Evolutionary conservation across 2,113 vertebrate genomes (phyloP).

Genomic region (Oncorhynchus mykiss): DNA sequence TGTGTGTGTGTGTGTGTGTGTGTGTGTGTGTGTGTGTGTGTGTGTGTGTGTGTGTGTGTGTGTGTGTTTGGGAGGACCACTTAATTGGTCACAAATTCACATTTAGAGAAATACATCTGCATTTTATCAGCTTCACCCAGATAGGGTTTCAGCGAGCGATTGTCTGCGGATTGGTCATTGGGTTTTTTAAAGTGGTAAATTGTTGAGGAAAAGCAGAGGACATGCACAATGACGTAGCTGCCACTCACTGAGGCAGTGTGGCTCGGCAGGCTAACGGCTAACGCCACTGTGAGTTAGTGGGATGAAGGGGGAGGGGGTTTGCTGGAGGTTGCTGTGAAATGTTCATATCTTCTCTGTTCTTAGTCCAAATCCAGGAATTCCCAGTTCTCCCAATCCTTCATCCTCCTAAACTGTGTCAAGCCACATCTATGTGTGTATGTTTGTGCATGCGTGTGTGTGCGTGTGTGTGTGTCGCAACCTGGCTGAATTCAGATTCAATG

Average conservation of each 20-base stretch:
- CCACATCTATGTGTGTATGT: slow-evolving; percentile 60
- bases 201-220: slow-evolving; percentile 91
- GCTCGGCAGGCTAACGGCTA: slow-evolving; percentile 59
- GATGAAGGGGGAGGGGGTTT: slow-evolving; percentile 5
- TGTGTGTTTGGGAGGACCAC: slow-evolving; percentile 57
- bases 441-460: slow-evolving; percentile 6
- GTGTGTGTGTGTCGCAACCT: not conserved
- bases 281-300: slow-evolving; percentile 69
- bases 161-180: slow-evolving; percentile 95
- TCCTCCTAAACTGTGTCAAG: not conserved
- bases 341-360: not conserved
- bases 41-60: too few relatives aligned
- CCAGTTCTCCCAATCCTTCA: not conserved
- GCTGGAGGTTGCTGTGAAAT: not conserved
- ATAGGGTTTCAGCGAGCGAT: slow-evolving; percentile 96
- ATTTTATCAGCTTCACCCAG: slow-evolving; percentile 97
- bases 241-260: slow-evolving; percentile 45
- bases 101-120: slow-evolving; percentile 94
- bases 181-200: slow-evolving; percentile 92
- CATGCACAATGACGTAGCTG: slow-evolving; percentile 63
- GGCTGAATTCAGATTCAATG: not conserved
- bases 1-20: too few relatives aligned
- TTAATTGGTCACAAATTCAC: slow-evolving; percentile 96
- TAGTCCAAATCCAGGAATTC: not conserved
- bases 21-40: too few relatives aligned